Conservation (phyloP, 2,888 invertebrate genomes). For the Agrotis segetum region DNA sequence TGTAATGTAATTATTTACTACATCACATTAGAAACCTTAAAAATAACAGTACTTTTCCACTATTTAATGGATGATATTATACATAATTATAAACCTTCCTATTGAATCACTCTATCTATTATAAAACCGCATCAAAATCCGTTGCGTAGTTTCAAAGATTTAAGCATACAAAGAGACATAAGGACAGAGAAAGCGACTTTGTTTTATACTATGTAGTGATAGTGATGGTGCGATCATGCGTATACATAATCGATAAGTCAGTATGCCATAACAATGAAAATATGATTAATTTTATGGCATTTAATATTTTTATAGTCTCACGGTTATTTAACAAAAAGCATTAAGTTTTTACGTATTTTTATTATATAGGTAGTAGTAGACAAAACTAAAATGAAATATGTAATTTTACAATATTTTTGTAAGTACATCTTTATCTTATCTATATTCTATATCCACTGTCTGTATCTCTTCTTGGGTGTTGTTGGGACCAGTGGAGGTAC, state of each 20-base stretch:
- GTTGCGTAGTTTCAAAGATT: no score
- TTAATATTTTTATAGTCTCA: slow-evolving; percentile 21
- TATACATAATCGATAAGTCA: background rate
- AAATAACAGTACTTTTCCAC: no score
- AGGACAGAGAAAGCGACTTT: no score
- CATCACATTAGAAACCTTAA: no score
- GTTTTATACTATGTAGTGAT: no score
- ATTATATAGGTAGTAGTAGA: background rate
- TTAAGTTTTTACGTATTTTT: background rate
- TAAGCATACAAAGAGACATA: no score
- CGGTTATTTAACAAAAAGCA: background rate
- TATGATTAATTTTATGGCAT: slow-evolving; percentile 38
- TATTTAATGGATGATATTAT: no score
- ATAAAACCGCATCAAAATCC: no score
- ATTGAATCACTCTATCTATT: no score
- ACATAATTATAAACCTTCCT: no score
- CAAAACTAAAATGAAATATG: slow-evolving; percentile 45
- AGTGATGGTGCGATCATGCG: background rate
- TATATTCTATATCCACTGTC: background rate
- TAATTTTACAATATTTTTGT: slow-evolving; percentile 43
- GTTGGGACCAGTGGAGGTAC: background rate
- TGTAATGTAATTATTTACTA: no score
- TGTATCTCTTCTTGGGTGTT: background rate
- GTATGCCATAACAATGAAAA: slow-evolving; percentile 25
- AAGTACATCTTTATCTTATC: no score